Evolutionary conservation across 1,140 invertebrate species (phyloP).

Genomic region (Drosophila persimilis): DNA sequence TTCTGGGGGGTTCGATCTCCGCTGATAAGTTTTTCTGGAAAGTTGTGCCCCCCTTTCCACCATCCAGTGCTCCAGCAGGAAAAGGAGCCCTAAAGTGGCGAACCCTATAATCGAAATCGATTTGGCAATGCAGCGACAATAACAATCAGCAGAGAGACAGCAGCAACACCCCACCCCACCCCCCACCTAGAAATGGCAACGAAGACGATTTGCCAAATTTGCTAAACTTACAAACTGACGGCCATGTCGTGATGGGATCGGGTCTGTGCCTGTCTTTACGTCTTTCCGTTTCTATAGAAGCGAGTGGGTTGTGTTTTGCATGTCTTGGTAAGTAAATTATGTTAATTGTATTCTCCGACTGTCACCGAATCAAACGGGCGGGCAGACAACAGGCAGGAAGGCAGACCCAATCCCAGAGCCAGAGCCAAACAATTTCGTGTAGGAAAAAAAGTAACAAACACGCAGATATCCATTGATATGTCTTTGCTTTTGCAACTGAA

Average conservation of each 20-base stretch:
- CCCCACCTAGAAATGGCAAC: conserved; percentile 34
- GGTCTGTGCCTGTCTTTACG: neutral
- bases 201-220: conserved; percentile 71
- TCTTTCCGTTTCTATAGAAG: conserved; percentile 19
- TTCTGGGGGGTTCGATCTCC: neutral
- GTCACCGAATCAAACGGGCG: conserved; percentile 53
- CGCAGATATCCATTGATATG: neutral
- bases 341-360: conserved; percentile 76
- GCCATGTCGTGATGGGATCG: conserved; percentile 51
- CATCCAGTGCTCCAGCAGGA: neutral
- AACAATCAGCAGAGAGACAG: conserved; percentile 3
- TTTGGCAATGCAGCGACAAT: conserved; percentile 58
- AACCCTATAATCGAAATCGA: conserved; percentile 64
- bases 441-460: conserved; percentile 2
- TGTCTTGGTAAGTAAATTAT: conserved; percentile 75
- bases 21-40: conserved; percentile 28
- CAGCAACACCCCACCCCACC: neutral
- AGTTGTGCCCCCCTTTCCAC: conserved; percentile 13
- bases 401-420: neutral
- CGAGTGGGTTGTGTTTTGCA: conserved; percentile 22
- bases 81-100: conserved; percentile 35
- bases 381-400: neutral
- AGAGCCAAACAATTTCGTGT: conserved; percentile 10
- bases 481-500: too few relatives aligned
- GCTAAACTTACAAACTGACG: conserved; percentile 65